Percentiles rank a stretch among this genome's conserved stretches.
Evolutionary conservation across 2,888 invertebrate species (phyloP).

Genomic region (Hypomecis punctinalis): DNA sequence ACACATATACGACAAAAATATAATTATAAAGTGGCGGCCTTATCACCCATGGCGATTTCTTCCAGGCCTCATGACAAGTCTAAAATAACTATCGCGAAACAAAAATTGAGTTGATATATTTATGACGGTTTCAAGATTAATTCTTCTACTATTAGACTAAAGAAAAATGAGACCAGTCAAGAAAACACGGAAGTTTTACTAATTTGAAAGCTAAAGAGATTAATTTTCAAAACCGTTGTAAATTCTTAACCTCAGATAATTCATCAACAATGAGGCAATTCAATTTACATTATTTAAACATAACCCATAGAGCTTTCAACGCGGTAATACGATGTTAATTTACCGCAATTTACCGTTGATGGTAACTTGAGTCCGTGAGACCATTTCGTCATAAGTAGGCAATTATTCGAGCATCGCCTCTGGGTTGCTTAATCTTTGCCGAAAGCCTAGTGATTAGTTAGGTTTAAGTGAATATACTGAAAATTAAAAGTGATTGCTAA

Average conservation of each 20-base stretch:
- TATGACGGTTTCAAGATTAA: too few relatives aligned
- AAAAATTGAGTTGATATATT: too few relatives aligned
- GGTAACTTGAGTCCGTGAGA: constrained; percentile 31
- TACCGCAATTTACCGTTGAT: constrained; percentile 27
- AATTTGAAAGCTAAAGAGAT: too few relatives aligned
- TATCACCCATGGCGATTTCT: too few relatives aligned
- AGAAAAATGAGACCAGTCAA: too few relatives aligned
- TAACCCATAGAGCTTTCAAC: constrained; percentile 27
- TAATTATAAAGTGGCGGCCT: too few relatives aligned
- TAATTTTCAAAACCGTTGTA: constrained; percentile 5
- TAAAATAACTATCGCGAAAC: too few relatives aligned
- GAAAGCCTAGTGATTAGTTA: constrained; percentile 11
- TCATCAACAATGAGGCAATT: constrained; percentile 23
- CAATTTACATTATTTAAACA: constrained; percentile 30
- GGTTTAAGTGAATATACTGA: background rate
- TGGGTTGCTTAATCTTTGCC: constrained; percentile 29
- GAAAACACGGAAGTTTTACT: too few relatives aligned
- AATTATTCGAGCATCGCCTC: constrained; percentile 32
- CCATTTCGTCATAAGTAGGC: constrained; percentile 28
- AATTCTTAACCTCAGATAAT: background rate
- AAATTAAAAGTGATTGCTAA: background rate
- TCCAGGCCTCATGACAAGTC: too few relatives aligned
- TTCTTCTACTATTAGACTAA: too few relatives aligned
- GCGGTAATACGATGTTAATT: constrained; percentile 25
- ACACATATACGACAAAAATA: too few relatives aligned